Percentiles rank a stretch among this genome's conserved stretches.
Conservation (phyloP, 2,888 invertebrate genomes). For the Tanypteryx hageni region DNA sequence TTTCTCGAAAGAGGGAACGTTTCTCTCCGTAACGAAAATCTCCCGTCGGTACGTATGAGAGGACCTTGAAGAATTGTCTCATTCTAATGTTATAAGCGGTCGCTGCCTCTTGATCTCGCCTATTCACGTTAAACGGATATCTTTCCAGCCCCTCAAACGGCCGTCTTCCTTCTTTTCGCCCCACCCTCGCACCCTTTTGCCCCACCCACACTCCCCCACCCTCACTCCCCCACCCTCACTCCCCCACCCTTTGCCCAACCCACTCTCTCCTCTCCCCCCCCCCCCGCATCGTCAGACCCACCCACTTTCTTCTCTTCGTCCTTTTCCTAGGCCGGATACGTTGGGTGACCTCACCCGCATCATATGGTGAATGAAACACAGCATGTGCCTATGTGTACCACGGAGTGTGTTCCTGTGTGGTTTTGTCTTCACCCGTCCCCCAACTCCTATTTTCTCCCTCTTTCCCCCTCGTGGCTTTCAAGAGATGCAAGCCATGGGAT, state of each 20-base stretch:
- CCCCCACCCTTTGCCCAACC: neutral
- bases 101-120: conserved; percentile 32
- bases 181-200: neutral
- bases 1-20: no score
- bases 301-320: conserved; percentile 39
- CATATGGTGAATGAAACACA: conserved; percentile 64
- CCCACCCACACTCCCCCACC: neutral
- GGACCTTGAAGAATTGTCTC: neutral
- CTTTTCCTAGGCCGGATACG: conserved; percentile 42
- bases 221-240: neutral
- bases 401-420: conserved; percentile 16
- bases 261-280: neutral
- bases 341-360: conserved; percentile 58
- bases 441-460: no score
- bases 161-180: neutral
- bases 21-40: neutral
- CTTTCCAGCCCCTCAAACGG: neutral
- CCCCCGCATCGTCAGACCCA: conserved; percentile 22
- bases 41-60: neutral
- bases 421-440: neutral
- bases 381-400: conserved; percentile 62
- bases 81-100: conserved; percentile 25
- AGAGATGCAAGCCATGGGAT: neutral
- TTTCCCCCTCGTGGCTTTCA: no score
- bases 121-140: conserved; percentile 26